These are phyloP conservation scores for Pararge aegeria DNA, from an alignment of 1,140 invertebrate species.

Conservation along the genomic window DNA sequence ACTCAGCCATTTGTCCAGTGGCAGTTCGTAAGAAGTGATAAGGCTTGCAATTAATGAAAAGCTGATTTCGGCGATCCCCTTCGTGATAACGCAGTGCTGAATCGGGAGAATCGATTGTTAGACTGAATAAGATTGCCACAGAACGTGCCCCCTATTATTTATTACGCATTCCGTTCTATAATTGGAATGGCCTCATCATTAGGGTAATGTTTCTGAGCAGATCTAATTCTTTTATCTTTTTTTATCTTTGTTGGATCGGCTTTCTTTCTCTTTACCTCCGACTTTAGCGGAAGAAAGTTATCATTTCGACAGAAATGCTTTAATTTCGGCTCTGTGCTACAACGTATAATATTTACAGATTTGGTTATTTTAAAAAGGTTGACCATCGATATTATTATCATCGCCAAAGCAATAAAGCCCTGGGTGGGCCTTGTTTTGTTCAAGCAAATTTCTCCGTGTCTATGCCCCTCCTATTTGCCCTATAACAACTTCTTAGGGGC, in stretches of 20 bases:
- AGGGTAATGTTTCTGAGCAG: not conserved
- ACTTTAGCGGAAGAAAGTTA: not conserved
- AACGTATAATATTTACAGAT: too few species aligned
- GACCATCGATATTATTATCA: too few species aligned
- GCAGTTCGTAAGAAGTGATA: constrained; percentile 32
- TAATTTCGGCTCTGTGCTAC: too few species aligned
- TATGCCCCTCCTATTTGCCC: too few species aligned
- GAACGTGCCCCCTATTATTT: constrained; percentile 24
- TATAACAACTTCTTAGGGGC: too few species aligned
- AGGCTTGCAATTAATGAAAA: constrained; percentile 59
- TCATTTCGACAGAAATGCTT: not conserved
- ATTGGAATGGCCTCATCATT: constrained; percentile 3
- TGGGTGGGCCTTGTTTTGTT: too few species aligned
- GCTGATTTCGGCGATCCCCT: constrained; percentile 50
- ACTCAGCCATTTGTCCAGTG: too few species aligned
- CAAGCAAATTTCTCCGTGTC: too few species aligned
- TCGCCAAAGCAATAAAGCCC: too few species aligned
- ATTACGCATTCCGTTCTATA: not conserved
- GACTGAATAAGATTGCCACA: constrained; percentile 2
- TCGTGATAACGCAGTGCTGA: constrained; percentile 40
- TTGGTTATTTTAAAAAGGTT: too few species aligned
- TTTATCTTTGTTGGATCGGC: not conserved
- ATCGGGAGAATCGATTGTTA: constrained; percentile 38
- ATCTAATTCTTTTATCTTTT: not conserved
- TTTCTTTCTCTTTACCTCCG: not conserved